A percentile compares a stretch with the other conserved stretches of the same genome.
Evolutionary conservation across 2,888 invertebrate species (phyloP).

Genomic region (Pristionchus fissidentatus): DNA sequence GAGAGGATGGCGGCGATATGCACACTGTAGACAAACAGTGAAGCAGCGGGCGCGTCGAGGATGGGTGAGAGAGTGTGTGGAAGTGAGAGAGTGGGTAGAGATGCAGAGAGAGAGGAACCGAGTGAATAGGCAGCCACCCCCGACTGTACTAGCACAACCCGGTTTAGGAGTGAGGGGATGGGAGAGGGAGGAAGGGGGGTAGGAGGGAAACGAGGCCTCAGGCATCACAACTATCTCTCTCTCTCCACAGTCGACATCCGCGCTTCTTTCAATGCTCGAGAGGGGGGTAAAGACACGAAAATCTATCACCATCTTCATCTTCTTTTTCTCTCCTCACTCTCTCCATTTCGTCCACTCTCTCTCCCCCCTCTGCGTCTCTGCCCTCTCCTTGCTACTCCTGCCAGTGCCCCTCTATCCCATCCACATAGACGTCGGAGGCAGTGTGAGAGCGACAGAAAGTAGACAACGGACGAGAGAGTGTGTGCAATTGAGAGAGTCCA

Average conservation of each 20-base stretch:
- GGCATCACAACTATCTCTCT: conserved; percentile 17
- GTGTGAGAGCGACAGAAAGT: too few relatives aligned
- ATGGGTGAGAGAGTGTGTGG: not conserved
- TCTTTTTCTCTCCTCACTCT: conserved; percentile 6
- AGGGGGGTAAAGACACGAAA: not conserved
- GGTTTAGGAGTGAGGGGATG: not conserved
- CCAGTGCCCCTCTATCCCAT: not conserved
- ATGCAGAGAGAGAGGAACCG: conserved; percentile 33
- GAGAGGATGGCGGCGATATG: not conserved
- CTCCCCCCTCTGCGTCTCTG: not conserved
- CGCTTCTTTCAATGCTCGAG: not conserved
- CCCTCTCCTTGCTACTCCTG: not conserved
- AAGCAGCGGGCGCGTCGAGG: not conserved
- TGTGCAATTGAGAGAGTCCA: not conserved
- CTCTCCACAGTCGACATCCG: not conserved
- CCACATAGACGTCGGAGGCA: too few relatives aligned
- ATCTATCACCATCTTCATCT: not conserved
- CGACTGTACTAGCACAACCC: conserved; percentile 35
- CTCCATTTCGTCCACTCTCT: not conserved
- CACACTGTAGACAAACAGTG: not conserved
- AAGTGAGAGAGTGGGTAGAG: not conserved
- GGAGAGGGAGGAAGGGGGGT: conserved; percentile 38
- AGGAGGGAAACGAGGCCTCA: conserved; percentile 3
- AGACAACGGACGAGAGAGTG: not conserved
- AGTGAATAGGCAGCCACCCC: conserved; percentile 5